A percentile compares a stretch with the other conserved stretches of the same genome.
Evolutionary conservation across 2,888 invertebrate species (phyloP).

Genomic region (Cosmia pyralina): DNA sequence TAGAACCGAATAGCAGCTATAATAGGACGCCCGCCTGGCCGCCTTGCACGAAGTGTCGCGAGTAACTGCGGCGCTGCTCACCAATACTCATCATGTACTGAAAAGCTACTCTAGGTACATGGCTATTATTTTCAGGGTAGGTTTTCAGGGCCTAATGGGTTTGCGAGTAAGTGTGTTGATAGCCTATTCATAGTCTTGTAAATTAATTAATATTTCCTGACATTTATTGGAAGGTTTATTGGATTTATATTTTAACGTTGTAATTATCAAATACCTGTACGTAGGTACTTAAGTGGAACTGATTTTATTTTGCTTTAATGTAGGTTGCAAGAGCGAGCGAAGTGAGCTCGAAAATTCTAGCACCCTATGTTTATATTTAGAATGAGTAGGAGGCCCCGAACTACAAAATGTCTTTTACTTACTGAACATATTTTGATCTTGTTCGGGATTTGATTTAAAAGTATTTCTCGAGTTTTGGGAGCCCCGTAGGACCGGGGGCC

Average conservation of each 20-base stretch:
- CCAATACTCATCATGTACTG: background rate
- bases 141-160: background rate
- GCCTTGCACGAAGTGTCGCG: background rate
- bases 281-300: background rate
- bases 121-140: conserved; percentile 3
- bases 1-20: background rate
- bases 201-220: background rate
- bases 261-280: background rate
- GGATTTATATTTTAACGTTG: background rate
- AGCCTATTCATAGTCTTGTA: background rate
- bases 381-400: too few relatives aligned
- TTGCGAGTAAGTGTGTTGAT: background rate
- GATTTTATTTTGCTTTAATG: too few relatives aligned
- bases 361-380: too few relatives aligned
- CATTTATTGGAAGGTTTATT: background rate
- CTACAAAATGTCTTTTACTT: too few relatives aligned
- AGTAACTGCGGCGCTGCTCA: conserved; percentile 3
- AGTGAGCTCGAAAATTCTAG: too few relatives aligned
- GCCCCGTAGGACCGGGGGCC: too few relatives aligned
- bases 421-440: too few relatives aligned
- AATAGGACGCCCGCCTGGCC: background rate
- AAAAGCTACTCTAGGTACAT: background rate
- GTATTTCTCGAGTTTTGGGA: too few relatives aligned
- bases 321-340: too few relatives aligned
- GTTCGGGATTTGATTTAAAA: too few relatives aligned